phyloP scores from a whole-genome alignment of 2,797 vertebrate species.

The Apogon hyalosoma region DNA sequence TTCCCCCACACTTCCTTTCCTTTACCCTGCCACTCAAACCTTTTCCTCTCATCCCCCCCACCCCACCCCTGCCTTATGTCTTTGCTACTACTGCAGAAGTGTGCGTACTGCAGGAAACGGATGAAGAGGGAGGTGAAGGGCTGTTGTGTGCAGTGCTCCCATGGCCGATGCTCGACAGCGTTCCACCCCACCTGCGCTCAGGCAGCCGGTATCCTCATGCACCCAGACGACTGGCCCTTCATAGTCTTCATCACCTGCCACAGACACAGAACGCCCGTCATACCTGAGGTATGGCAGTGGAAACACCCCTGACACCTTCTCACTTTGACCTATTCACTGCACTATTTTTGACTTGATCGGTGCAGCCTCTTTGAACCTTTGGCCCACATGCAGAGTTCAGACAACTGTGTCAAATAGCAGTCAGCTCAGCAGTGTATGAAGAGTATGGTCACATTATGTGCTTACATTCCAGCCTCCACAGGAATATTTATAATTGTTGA shows the following conservation, averaged over 20 bases:
- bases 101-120: constrained; percentile 93
- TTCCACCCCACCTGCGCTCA: constrained; percentile 97
- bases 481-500: too few relatives aligned
- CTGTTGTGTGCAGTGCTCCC: constrained; percentile 97
- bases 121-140: constrained; percentile 90
- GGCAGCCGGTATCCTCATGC: constrained; percentile 95
- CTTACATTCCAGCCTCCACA: too few relatives aligned
- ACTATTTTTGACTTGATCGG: too few relatives aligned
- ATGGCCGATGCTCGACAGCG: constrained; percentile 95
- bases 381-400: too few relatives aligned
- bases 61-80: too few relatives aligned
- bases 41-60: constrained; percentile 6
- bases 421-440: too few relatives aligned
- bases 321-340: neutral
- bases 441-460: too few relatives aligned
- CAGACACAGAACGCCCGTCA: constrained; percentile 87
- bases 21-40: constrained; percentile 10
- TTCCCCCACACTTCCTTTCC: constrained; percentile 37
- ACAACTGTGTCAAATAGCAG: too few relatives aligned
- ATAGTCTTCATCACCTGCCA: constrained; percentile 96
- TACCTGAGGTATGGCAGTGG: constrained; percentile 86
- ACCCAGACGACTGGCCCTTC: constrained; percentile 97
- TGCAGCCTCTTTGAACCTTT: too few relatives aligned
- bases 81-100: constrained; percentile 86
- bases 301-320: neutral